Evolutionary conservation across 2,113 vertebrate genomes (phyloP).

Genomic region (Acanthochromis polyacanthus): DNA sequence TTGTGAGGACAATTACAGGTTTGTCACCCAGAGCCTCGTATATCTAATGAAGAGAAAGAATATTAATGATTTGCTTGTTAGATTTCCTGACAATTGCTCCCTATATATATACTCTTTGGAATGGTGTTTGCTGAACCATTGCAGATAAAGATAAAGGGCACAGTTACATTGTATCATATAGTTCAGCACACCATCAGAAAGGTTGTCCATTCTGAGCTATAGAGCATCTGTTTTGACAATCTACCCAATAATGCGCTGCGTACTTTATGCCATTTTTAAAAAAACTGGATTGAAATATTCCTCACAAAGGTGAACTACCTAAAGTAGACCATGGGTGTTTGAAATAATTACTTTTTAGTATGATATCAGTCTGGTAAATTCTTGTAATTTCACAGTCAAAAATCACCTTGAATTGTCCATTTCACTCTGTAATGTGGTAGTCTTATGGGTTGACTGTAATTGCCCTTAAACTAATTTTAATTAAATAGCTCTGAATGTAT

Average conservation of each 20-base stretch:
- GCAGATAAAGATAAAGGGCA: not conserved
- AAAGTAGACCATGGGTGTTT: not conserved
- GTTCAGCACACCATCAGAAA: not conserved
- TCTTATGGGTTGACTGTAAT: not conserved
- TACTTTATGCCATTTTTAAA: not conserved
- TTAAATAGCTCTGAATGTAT: not conserved
- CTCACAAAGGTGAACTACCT: not conserved
- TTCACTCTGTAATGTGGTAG: not conserved
- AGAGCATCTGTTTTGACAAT: not conserved
- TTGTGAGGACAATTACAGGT: conserved; percentile 84
- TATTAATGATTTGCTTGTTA: not conserved
- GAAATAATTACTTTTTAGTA: not conserved
- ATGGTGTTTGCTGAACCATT: not conserved
- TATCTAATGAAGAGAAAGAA: conserved; percentile 77
- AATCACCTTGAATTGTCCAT: conserved; percentile 3
- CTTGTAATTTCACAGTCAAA: not conserved
- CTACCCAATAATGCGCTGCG: not conserved
- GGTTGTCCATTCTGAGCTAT: not conserved
- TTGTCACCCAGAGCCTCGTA: conserved; percentile 85
- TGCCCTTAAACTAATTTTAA: not conserved
- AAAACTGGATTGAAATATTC: not conserved
- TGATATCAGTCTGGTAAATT: conserved; percentile 1
- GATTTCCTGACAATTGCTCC: not conserved
- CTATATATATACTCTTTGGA: not conserved
- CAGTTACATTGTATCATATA: not conserved